A percentile compares a stretch with the other conserved stretches of the same genome.
Evolutionary conservation across 2,888 invertebrate genomes (phyloP).

Genomic region (Julus scanicus): DNA sequence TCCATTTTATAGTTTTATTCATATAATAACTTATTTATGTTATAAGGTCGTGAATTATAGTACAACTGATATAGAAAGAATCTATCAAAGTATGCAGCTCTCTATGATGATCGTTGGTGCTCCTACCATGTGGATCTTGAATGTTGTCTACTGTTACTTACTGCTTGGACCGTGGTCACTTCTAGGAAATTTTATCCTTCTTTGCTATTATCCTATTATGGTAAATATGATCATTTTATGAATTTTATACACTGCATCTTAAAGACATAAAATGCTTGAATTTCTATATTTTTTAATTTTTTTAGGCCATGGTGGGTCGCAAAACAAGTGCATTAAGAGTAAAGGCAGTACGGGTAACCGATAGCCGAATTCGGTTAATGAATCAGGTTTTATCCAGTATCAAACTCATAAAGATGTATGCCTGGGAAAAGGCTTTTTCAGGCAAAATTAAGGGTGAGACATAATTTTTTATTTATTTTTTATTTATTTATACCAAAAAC

Average conservation of each 20-base stretch:
- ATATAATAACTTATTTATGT: neutral
- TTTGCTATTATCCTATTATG: slow-evolving; percentile 67
- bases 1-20: no score
- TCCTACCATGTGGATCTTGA: slow-evolving; percentile 66
- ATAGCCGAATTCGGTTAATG: slow-evolving; percentile 67
- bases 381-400: slow-evolving; percentile 70
- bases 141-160: slow-evolving; percentile 65
- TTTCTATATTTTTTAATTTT: slow-evolving; percentile 56
- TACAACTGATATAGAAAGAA: slow-evolving; percentile 60
- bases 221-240: slow-evolving; percentile 62
- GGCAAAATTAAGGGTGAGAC: slow-evolving; percentile 64
- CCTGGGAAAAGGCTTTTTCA: slow-evolving; percentile 71
- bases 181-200: slow-evolving; percentile 66
- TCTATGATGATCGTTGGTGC: slow-evolving; percentile 63
- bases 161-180: slow-evolving; percentile 68
- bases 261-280: slow-evolving; percentile 17
- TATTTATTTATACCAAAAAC: neutral
- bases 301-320: slow-evolving; percentile 63
- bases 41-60: slow-evolving; percentile 55
- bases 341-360: slow-evolving; percentile 64
- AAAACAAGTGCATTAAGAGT: slow-evolving; percentile 63
- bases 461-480: neutral
- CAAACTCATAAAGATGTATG: slow-evolving; percentile 71
- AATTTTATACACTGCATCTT: neutral
- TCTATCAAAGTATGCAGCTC: slow-evolving; percentile 63